A percentile compares a stretch with the other conserved stretches of the same genome.
Evolutionary conservation across 2,888 invertebrate species (phyloP).

Genomic region (Lamellibrachia satsuma): DNA sequence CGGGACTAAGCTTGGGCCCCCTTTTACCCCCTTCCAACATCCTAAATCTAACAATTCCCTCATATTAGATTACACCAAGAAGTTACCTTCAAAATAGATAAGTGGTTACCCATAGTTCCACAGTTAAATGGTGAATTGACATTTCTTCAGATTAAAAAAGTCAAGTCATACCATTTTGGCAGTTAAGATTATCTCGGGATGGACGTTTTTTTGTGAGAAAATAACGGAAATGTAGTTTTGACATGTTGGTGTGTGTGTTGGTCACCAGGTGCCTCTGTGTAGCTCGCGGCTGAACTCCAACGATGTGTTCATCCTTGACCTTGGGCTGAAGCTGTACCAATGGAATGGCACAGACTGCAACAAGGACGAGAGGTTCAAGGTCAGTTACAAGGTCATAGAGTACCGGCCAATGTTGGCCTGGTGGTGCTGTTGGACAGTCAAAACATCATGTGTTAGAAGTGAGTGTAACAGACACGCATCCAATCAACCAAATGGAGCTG

Average conservation of each 20-base stretch:
- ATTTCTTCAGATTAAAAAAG: background rate
- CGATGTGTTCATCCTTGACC: constrained; percentile 64
- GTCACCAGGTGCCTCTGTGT: constrained; percentile 38
- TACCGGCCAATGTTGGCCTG: no score
- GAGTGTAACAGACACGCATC: no score
- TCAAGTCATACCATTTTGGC: background rate
- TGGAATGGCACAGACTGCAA: constrained; percentile 60
- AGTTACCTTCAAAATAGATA: background rate
- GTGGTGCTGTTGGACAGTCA: no score
- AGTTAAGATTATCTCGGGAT: background rate
- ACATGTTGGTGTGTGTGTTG: background rate
- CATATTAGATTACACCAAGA: background rate
- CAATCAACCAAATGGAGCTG: no score
- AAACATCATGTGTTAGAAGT: no score
- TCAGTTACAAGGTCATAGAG: constrained; percentile 31
- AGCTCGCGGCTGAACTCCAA: constrained; percentile 45
- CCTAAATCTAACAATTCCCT: background rate
- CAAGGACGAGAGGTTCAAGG: constrained; percentile 60
- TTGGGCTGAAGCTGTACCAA: constrained; percentile 55
- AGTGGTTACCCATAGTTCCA: no score
- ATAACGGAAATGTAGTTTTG: background rate
- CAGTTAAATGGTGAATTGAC: no score
- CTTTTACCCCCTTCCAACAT: background rate
- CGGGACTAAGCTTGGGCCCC: no score
- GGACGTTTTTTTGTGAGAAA: background rate